phyloP scores from a whole-genome alignment of 2,113 vertebrate species.

The Embiotoca jacksoni region DNA sequence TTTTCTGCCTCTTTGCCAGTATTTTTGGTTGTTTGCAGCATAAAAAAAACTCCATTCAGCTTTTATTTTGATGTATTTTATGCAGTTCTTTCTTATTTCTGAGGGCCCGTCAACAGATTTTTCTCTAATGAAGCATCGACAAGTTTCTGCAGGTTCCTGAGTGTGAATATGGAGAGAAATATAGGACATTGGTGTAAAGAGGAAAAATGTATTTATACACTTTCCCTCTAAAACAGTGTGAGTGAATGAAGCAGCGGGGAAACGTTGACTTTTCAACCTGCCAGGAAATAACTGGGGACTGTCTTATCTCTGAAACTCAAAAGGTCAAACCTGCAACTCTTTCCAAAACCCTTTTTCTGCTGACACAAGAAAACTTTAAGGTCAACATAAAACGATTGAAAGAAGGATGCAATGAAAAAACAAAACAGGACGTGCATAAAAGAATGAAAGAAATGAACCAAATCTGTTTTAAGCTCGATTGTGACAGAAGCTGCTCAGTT shows the following conservation, averaged over 20 bases:
- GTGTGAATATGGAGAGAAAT: neutral
- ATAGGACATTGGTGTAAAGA: neutral
- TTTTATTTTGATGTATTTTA: too few relatives aligned
- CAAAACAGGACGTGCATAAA: neutral
- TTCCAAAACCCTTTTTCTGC: conserved; percentile 9
- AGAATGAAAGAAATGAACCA: neutral
- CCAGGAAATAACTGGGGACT: conserved; percentile 54
- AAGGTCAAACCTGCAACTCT: conserved; percentile 55
- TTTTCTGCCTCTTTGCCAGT: too few relatives aligned
- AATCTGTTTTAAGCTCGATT: neutral
- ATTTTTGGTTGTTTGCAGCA: too few relatives aligned
- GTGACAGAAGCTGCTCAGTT: neutral
- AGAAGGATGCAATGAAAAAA: neutral
- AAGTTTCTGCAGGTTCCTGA: neutral
- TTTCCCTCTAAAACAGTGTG: conserved; percentile 24
- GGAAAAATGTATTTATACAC: conserved; percentile 54
- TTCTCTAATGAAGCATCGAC: neutral
- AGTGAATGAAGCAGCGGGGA: conserved; percentile 24
- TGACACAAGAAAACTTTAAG: neutral
- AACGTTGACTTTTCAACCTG: conserved; percentile 30
- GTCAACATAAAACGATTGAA: neutral
- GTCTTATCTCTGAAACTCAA: conserved; percentile 43
- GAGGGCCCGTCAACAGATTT: neutral
- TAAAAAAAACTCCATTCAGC: too few relatives aligned
- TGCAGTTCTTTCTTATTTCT: too few relatives aligned